phyloP scores from a whole-genome alignment of 1,140 invertebrate species.

The Aphaenogaster ashmeadi region DNA sequence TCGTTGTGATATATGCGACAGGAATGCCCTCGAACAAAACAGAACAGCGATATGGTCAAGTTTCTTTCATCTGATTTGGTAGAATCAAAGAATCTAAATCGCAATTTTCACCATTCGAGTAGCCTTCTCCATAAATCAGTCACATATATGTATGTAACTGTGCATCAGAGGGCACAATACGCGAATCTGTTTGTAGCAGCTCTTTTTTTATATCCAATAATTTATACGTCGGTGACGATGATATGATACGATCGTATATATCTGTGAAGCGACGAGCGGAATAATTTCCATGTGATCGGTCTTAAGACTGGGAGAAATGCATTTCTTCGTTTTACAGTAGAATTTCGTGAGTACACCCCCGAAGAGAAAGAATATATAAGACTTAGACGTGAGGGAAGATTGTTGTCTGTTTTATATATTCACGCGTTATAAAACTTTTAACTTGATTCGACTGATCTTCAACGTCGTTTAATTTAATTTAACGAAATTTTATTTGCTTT shows the following conservation, averaged over 20 bases:
- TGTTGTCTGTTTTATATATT: neutral
- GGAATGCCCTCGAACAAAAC: slow-evolving; percentile 4
- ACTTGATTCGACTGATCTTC: neutral
- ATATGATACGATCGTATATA: slow-evolving; percentile 20
- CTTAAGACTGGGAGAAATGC: slow-evolving; percentile 73
- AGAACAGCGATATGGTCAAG: neutral
- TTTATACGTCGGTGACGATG: slow-evolving; percentile 32
- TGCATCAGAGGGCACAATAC: neutral
- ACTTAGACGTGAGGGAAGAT: neutral
- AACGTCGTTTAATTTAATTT: slow-evolving; percentile 13
- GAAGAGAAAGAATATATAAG: slow-evolving; percentile 68
- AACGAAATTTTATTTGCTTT: neutral
- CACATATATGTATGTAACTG: neutral
- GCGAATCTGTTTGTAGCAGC: neutral
- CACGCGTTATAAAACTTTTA: neutral
- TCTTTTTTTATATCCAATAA: neutral
- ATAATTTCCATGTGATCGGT: slow-evolving; percentile 70
- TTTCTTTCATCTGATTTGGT: neutral
- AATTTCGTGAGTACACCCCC: slow-evolving; percentile 63
- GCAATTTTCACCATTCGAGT: neutral
- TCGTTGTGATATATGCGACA: slow-evolving; percentile 22
- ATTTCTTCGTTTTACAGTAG: slow-evolving; percentile 68
- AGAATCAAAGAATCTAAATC: neutral
- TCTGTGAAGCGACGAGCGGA: slow-evolving; percentile 26
- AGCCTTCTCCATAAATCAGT: neutral